Evolutionary conservation across 2,113 vertebrate genomes (phyloP).

Genomic region (Hepsetus odoe): DNA sequence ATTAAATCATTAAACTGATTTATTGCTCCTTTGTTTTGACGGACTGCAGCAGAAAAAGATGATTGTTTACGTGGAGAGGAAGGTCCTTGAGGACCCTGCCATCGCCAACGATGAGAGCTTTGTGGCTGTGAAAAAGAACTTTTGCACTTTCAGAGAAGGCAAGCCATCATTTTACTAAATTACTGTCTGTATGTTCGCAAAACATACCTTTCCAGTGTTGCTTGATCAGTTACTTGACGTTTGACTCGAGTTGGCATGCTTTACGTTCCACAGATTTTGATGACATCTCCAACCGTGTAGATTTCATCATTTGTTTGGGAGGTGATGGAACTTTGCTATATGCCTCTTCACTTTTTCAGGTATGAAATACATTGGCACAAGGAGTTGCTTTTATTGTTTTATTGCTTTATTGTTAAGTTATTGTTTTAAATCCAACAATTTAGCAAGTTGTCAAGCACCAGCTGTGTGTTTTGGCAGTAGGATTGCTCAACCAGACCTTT

Average conservation of each 20-base stretch:
- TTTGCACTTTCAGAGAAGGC: constrained; percentile 98
- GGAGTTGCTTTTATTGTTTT: neutral
- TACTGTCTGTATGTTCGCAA: neutral
- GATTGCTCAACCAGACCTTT: neutral
- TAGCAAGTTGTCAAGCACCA: neutral
- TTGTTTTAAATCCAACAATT: neutral
- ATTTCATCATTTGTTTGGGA: constrained; percentile 83
- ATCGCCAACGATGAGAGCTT: constrained; percentile 89
- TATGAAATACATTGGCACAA: constrained; percentile 39
- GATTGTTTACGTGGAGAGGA: constrained; percentile 96
- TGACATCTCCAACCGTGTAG: constrained; percentile 81
- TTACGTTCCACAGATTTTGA: constrained; percentile 70
- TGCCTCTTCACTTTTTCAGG: constrained; percentile 82
- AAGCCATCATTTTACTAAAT: neutral
- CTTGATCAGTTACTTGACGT: neutral
- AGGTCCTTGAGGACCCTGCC: constrained; percentile 91
- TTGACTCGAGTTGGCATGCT: neutral
- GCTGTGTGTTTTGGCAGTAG: neutral
- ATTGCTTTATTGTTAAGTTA: too few species aligned
- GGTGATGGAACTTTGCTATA: constrained; percentile 83
- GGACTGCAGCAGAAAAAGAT: constrained; percentile 85
- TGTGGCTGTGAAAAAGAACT: constrained; percentile 86
- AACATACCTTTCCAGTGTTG: neutral
- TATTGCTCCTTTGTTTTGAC: constrained; percentile 22
- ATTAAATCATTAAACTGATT: neutral